Evolutionary conservation across 2,888 invertebrate species (phyloP).

Genomic region (Anticlea derivata): DNA sequence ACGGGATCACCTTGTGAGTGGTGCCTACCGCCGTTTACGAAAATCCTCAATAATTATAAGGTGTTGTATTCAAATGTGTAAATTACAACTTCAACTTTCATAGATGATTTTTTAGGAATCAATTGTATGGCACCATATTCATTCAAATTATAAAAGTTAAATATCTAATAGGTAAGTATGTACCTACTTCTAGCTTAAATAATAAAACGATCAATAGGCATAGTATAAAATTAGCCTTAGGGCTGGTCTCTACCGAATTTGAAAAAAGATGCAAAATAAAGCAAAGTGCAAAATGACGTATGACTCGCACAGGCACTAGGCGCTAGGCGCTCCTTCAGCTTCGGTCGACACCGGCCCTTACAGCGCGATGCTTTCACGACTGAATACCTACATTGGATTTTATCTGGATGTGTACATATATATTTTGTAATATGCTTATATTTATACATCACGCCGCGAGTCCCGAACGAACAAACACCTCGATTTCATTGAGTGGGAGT

Average conservation of each 20-base stretch:
- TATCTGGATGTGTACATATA: conserved; percentile 56
- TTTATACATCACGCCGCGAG: conserved; percentile 23
- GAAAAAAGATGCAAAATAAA: too few species aligned
- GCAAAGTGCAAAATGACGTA: too few species aligned
- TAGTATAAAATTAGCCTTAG: neutral
- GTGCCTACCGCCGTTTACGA: too few species aligned
- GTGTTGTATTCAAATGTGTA: too few species aligned
- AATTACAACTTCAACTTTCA: neutral
- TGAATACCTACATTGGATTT: conserved; percentile 36
- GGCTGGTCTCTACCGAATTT: neutral
- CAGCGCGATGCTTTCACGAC: neutral
- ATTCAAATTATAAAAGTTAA: conserved; percentile 1
- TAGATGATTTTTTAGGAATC: conserved; percentile 6
- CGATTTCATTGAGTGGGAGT: neutral
- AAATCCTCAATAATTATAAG: neutral
- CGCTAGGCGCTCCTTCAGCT: too few species aligned
- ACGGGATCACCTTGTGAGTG: neutral
- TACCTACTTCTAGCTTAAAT: neutral
- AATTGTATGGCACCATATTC: neutral
- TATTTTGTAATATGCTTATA: conserved; percentile 56
- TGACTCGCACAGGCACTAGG: too few species aligned
- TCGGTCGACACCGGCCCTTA: too few species aligned
- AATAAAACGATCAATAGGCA: neutral
- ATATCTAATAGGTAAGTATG: too few species aligned
- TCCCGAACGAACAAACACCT: neutral